A percentile compares a stretch with the other conserved stretches of the same genome.
Conservation (phyloP, 2,797 vertebrate species). For the Orestias chungarensis region DNA sequence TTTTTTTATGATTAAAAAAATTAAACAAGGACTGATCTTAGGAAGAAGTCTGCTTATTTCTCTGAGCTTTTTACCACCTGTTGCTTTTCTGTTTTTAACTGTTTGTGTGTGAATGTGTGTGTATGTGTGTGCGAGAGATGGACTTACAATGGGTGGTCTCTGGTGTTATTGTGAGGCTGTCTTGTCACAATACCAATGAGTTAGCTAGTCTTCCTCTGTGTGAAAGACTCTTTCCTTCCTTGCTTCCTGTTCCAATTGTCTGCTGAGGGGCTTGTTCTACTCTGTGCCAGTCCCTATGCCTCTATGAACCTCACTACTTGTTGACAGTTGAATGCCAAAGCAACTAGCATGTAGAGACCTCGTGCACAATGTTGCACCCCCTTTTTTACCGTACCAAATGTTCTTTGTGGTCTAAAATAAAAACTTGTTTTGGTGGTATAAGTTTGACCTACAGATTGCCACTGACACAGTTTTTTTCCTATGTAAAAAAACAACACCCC, state of each 20-base stretch:
- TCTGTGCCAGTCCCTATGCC: constrained; percentile 69
- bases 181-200: constrained; percentile 73
- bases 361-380: constrained; percentile 25
- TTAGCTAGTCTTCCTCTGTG: constrained; percentile 73
- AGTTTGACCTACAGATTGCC: neutral
- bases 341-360: constrained; percentile 20
- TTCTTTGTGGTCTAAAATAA: neutral
- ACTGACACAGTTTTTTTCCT: neutral
- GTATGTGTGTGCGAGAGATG: constrained; percentile 53
- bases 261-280: constrained; percentile 58
- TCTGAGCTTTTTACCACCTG: constrained; percentile 22
- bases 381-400: neutral
- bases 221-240: constrained; percentile 76
- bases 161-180: constrained; percentile 76
- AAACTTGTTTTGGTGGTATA: neutral
- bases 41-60: constrained; percentile 15
- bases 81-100: constrained; percentile 27
- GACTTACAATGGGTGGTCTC: constrained; percentile 75
- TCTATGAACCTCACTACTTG: constrained; percentile 48
- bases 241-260: constrained; percentile 80
- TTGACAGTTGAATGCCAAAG: constrained; percentile 43
- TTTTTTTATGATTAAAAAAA: no score
- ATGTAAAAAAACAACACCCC: no score
- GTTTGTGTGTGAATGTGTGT: constrained; percentile 33
- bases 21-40: constrained; percentile 4